Evolutionary conservation across 2,797 vertebrate species (phyloP), one percentile per base, ranked within the genome.

Genomic region (Hemibagrus guttatus): DNA sequence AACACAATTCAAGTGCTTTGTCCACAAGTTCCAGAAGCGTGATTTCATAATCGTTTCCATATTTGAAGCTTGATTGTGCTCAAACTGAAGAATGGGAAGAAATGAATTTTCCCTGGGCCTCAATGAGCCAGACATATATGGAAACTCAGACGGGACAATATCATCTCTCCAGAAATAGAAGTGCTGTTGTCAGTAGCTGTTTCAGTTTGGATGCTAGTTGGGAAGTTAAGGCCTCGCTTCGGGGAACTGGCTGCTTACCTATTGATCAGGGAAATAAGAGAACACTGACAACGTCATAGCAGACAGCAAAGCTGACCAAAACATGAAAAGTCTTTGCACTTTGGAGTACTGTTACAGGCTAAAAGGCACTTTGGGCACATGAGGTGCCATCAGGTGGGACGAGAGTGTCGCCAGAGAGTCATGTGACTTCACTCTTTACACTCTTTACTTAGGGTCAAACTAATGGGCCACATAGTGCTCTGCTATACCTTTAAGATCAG

Each of bases 251-350:
- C 63, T 86, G 86, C 84, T 86, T 74, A 87, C 87, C 75, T 89
- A 87, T 89, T 85, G 88, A 89, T 91, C 84, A 86, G 81, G 46
- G 88, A 88, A 90, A 90, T 66, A 81, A 84, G 85, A 89, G 86
- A 88, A 80, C 83, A 76, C 84, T 68, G 87, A 83, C 81, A 81
- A 82, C 66, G 83, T 86, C 71, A 79, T 82, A 12, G 26, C 68
- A 84, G 84, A 87, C 76, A 46, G n/a, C 63, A 87, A 87, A 13
- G 61, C 80, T 80, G 79, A 87, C 85, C 88, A 85, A 89, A 79
- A 71, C 16, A 39, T 31, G 49, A 61, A 85, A 75, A 35, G 56
- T 84, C 56, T 58, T 80, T 80, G 75, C 64, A 68, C 74, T n/a
- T 78, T 85, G 78, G 85, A 85, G 52, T 88, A 78, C 69, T 74